Percentiles rank a stretch among this genome's conserved stretches.
phyloP scores from a whole-genome alignment of 2,888 invertebrate species.

The Tanypteryx hageni region DNA sequence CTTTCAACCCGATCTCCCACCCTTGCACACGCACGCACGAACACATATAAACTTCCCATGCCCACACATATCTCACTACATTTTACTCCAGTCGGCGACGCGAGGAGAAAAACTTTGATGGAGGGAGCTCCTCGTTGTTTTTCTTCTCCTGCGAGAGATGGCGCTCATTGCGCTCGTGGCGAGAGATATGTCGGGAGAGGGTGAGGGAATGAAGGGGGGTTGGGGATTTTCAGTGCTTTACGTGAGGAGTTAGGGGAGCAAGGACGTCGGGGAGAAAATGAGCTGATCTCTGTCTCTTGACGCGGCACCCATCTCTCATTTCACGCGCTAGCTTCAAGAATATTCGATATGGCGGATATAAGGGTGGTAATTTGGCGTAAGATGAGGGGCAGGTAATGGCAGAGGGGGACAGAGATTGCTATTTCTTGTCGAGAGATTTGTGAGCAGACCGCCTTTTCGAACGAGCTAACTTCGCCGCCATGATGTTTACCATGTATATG shows the following conservation, averaged over 20 bases:
- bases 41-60: not conserved
- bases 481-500: too few species aligned
- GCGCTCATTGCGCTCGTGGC: not conserved
- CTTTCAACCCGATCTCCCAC: not conserved
- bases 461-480: too few species aligned
- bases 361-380: too few species aligned
- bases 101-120: not conserved
- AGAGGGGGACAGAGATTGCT: too few species aligned
- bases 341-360: too few species aligned
- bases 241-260: not conserved
- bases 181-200: not conserved
- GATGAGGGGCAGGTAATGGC: too few species aligned
- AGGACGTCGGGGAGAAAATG: too few species aligned
- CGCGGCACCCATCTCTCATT: too few species aligned
- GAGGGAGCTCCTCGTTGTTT: constrained; percentile 7
- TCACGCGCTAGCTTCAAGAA: too few species aligned
- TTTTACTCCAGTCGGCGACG: not conserved
- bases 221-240: not conserved
- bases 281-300: too few species aligned
- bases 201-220: not conserved
- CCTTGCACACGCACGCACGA: not conserved
- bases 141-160: constrained; percentile 16
- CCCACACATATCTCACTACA: not conserved
- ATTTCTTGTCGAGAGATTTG: too few species aligned
- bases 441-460: too few species aligned